Base-by-base conservation (phyloP, 2,113 vertebrate species). In the Bucco capensis region DNA sequence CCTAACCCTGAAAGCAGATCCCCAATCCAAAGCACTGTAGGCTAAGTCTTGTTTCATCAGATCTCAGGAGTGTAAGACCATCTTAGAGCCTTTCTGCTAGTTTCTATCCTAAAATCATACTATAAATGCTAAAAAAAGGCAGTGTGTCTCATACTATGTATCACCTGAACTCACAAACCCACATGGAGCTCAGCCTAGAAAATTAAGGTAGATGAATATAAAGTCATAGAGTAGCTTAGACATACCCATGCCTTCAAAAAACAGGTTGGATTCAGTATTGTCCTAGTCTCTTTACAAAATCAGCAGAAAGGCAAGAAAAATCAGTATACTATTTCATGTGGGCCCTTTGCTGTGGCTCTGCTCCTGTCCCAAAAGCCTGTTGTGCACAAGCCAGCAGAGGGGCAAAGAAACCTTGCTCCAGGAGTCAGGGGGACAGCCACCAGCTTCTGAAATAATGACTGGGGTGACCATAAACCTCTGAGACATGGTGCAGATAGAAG, bases 311-410 rank as follows among this genome's bases (percentile, higher is more conserved):
- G 15, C 21, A 65, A 23, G 54, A 51, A 46, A 60, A 74, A 42
- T 7, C 2, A 1, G 10, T 22, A 11, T 5, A 3, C 1, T 42
- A 0, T 17, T 74, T 57, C 23, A 4, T 15, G 28, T 6, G 47
- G 12, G 8, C 47, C 44, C 22, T 50, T 50, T 70, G 30, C 71
- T 7, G 1, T 37, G 28, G 5, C 24, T 88, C 57, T 91, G 37
- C 33, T 76, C 14, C 62, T 40, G 8, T 75, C 33, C n/a, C 37
- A 49, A 28, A 25, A 54, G 25, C 12, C 22, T 54, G 46, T 14
- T 40, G 70, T 30, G 51, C 50, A 27, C 35, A 58, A 75, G 57
- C 5, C 56, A 46, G 27, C 27, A 56, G 31, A 66, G 28, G 14
- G 24, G 21, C 9, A 57, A 44, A 60, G 30, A 33, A 66, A 9